These are phyloP conservation scores for Melinaea marsaeus DNA, from an alignment of 2,888 invertebrate genomes.

Conservation along the genomic window DNA sequence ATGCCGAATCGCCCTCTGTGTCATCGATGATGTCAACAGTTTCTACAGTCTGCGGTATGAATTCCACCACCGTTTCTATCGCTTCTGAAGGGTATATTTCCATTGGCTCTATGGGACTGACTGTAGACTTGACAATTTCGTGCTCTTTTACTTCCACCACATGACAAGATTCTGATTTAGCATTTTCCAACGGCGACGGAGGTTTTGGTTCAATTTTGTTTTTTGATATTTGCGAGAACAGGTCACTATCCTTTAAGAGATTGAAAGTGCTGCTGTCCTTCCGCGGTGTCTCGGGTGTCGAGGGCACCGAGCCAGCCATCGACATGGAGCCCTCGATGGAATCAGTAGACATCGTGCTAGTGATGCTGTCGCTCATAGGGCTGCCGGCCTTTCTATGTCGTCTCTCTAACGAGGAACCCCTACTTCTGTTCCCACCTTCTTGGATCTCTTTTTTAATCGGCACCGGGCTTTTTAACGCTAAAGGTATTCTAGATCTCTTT, in stretches of 20 bases:
- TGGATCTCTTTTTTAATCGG: conserved; percentile 59
- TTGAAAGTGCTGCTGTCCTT: conserved; percentile 79
- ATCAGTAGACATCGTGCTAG: conserved; percentile 43
- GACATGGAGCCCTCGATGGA: conserved; percentile 42
- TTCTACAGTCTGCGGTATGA: conserved; percentile 75
- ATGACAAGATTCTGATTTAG: conserved; percentile 59
- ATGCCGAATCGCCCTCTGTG: conserved; percentile 63
- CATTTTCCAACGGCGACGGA: conserved; percentile 24
- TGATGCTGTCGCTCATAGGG: conserved; percentile 38
- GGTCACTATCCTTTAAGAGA: conserved; percentile 81
- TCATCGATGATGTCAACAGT: conserved; percentile 76
- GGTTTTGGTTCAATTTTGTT: conserved; percentile 51
- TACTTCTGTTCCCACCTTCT: conserved; percentile 50
- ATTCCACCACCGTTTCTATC: conserved; percentile 73
- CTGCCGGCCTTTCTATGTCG: conserved; percentile 34
- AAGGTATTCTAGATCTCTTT: conserved; percentile 68
- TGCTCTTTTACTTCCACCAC: conserved; percentile 83
- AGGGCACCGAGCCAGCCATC: conserved; percentile 38
- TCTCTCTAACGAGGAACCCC: conserved; percentile 53
- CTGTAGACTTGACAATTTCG: conserved; percentile 82
- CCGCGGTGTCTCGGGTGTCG: conserved; percentile 60
- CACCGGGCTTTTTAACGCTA: conserved; percentile 63
- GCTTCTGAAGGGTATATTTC: conserved; percentile 71
- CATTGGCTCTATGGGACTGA: conserved; percentile 57
- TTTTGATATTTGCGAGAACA: conserved; percentile 83